phyloP scores from a whole-genome alignment of 2,888 invertebrate species.

The Nebria brevicollis region DNA sequence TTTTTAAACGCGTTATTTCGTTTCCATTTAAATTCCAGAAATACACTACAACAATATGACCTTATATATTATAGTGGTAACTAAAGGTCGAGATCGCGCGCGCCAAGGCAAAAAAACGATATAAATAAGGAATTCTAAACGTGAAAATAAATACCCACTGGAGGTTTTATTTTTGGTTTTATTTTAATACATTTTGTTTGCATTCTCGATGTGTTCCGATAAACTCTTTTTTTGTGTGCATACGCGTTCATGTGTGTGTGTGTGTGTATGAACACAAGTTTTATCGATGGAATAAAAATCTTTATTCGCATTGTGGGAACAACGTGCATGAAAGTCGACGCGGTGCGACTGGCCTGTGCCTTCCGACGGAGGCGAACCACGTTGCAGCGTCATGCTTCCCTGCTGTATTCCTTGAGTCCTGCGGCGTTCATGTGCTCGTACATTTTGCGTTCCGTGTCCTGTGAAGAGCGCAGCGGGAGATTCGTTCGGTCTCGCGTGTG shows the following conservation, averaged over 20 bases:
- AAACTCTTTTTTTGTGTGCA: conserved; percentile 59
- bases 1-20: conserved; percentile 26
- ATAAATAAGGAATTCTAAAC: background rate
- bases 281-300: conserved; percentile 62
- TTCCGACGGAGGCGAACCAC: background rate
- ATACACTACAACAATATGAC: background rate
- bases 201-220: conserved; percentile 54
- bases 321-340: conserved; percentile 5
- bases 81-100: too few species aligned
- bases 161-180: background rate
- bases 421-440: conserved; percentile 18
- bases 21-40: conserved; percentile 6
- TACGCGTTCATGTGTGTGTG: conserved; percentile 51
- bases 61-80: too few species aligned
- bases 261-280: conserved; percentile 68
- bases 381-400: conserved; percentile 16
- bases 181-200: conserved; percentile 8
- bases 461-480: conserved; percentile 17
- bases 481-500: conserved; percentile 7
- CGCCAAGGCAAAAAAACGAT: background rate
- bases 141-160: background rate
- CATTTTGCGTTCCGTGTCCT: conserved; percentile 6
- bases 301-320: conserved; percentile 26
- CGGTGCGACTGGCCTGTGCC: background rate
- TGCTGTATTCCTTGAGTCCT: conserved; percentile 21